Conservation (phyloP, 2,888 invertebrate species). For the Hypena proboscidalis region DNA sequence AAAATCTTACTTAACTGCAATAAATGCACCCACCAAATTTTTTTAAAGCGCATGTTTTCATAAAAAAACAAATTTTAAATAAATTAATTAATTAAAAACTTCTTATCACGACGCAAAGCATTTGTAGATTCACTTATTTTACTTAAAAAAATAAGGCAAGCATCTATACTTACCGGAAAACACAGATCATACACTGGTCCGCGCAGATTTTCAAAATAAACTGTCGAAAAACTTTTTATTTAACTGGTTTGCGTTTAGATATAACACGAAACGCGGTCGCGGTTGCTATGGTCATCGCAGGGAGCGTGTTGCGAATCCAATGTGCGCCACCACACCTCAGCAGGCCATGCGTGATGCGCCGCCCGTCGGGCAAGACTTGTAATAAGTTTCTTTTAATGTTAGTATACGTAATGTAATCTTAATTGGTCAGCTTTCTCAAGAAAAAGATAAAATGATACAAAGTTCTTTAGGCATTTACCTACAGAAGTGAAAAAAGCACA, state of each 20-base stretch:
- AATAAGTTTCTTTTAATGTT: constrained; percentile 24
- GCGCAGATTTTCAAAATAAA: constrained; percentile 7
- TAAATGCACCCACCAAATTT: no score
- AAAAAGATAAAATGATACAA: not conserved
- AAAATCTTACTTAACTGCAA: no score
- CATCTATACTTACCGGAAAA: constrained; percentile 14
- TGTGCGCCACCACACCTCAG: constrained; percentile 42
- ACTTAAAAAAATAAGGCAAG: no score
- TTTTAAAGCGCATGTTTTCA: no score
- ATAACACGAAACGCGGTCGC: constrained; percentile 32
- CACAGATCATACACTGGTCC: not conserved
- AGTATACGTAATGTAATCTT: constrained; percentile 1
- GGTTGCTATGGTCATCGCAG: constrained; percentile 49
- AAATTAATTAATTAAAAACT: no score
- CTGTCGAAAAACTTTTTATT: constrained; percentile 27
- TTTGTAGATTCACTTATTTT: no score
- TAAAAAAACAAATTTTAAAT: no score
- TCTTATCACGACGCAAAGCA: no score
- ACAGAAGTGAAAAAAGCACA: no score
- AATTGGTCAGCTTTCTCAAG: not conserved
- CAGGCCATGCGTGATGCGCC: constrained; percentile 67
- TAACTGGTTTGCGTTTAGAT: constrained; percentile 24
- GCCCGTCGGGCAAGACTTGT: constrained; percentile 32
- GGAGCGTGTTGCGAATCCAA: constrained; percentile 37
- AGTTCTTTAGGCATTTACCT: not conserved